Base-by-base conservation (phyloP, 2,888 invertebrate species). In the Scaptomyza tumidula region DNA sequence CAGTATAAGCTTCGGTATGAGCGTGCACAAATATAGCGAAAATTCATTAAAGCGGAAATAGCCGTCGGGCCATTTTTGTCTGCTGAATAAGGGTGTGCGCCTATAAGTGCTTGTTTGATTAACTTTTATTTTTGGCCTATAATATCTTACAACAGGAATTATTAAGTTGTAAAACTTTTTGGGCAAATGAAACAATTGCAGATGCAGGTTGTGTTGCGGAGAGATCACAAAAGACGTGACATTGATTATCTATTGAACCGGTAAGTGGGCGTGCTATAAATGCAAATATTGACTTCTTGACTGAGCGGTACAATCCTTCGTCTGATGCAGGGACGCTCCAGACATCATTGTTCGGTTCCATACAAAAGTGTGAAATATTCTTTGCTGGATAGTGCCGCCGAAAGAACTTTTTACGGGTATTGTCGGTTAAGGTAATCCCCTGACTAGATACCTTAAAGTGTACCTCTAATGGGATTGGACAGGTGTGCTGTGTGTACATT, bases 401-500 rank as follows among this genome's bases (percentile, higher is more conserved):
- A 94, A 97, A 98, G 88, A 94, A 94, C 86, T 95, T 93, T 92
- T 97, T 97, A 67, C 99, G 94, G 52, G 97, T 96, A 90, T 97
- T 97, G 93, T 99, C 99, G 10, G 99, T 99, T 79, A 99, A 93
- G 6, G 99, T 99, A 86, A 99, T 97, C 56, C 99, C 99, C 90
- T 98, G 97, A 59, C 96, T 96, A 80, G 98, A 98, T 58, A 99
- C 98, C 93, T 99, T 99, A 92, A 99, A 98, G 92, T 99, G 98
- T 1, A 98, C 98, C 62, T 96, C 94, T 4, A 95, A 94, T 9
- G 95, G 94, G 45, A 93, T 92, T 44, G 96, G 95, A 43, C 94
- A 92, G 7, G 95, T 93, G 24, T 93, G 93, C 90, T 94, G 93
- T 11, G 93, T 92, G 82, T 94, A 93, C 75, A 97, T 92, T 74